Base-by-base conservation (phyloP, 2,113 vertebrate species). In the Clarias magur region DNA sequence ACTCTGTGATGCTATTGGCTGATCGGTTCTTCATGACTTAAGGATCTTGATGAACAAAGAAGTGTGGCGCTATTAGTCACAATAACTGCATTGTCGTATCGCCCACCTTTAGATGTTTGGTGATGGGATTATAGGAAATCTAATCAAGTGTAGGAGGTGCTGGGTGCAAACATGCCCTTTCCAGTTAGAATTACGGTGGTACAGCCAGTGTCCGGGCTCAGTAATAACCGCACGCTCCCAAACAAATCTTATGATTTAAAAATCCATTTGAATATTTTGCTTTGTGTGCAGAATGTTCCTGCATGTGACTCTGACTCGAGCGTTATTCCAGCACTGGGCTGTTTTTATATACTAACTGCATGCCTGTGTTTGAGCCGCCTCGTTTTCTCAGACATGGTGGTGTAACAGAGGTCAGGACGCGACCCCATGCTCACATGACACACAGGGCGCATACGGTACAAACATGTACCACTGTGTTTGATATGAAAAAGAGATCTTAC, bases 241-340 rank as follows among this genome's bases (percentile, higher is more conserved):
- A 80, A 80, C 34, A 23, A 59, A 80, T 57, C 23, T 10, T 60
- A 53, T 10, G 30, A 48, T 3, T 25, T 30, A 12, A 57, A 53
- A 38, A n/a, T 80, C 42, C 9, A 62, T 60, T n/a, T 53, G 59
- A 17, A 11, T 59, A 70, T 17, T 88, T 75, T 68, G n/a, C 92
- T 91, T 93, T 91, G 92, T 93, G 94, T 92, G 92, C 63, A 57
- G 53, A 30, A 60, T 93, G 92, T 93, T 91, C 87, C 62, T 82
- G 90, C 91, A 91, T 91, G 91, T 92, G 93, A 86, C 57, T 72
- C 62, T 85, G 72, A 79, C n/a, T 59, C 1, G 27, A 62, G 59
- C 21, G 54, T 38, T 72, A 13, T 80, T 75, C 60, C 80, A 62
- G 72, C 60, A 48, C 38, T 30, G 16, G 67, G 48, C 82, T 80